Conservation (phyloP, 2,113 vertebrate genomes). For the Rhea pennata region DNA sequence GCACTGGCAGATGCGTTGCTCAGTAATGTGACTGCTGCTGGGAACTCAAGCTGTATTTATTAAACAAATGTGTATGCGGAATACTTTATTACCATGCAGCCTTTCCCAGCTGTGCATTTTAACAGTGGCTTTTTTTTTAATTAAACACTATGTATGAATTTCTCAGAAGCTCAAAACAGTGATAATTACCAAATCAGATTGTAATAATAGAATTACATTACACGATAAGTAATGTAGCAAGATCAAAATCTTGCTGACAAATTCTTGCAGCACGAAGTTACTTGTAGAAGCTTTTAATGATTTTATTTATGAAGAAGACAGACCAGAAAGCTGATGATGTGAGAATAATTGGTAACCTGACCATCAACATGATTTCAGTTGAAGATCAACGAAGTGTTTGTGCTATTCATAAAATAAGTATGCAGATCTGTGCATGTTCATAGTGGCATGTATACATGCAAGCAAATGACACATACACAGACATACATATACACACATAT, state of each 20-base stretch:
- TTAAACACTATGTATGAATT: background rate
- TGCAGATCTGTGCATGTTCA: background rate
- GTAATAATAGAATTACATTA: background rate
- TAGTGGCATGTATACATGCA: accelerated
- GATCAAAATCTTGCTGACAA: background rate
- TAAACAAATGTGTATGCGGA: background rate
- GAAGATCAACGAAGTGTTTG: background rate
- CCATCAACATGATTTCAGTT: background rate
- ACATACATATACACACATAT: accelerated
- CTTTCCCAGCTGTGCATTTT: background rate
- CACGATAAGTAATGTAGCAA: background rate
- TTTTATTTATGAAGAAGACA: background rate
- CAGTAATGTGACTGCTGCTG: background rate
- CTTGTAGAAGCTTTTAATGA: background rate
- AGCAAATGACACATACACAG: background rate
- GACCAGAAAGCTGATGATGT: background rate
- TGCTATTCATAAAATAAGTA: background rate
- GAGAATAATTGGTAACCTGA: background rate
- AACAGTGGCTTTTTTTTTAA: background rate
- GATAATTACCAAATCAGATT: background rate
- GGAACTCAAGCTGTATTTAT: background rate
- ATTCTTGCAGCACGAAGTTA: background rate
- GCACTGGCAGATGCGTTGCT: background rate
- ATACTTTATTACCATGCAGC: background rate
- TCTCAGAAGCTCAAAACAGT: background rate